Evolutionary conservation across 2,888 invertebrate genomes (phyloP), one percentile per base, ranked within the genome.

Genomic region (Scaptodrosophila latifasciaeformis): DNA sequence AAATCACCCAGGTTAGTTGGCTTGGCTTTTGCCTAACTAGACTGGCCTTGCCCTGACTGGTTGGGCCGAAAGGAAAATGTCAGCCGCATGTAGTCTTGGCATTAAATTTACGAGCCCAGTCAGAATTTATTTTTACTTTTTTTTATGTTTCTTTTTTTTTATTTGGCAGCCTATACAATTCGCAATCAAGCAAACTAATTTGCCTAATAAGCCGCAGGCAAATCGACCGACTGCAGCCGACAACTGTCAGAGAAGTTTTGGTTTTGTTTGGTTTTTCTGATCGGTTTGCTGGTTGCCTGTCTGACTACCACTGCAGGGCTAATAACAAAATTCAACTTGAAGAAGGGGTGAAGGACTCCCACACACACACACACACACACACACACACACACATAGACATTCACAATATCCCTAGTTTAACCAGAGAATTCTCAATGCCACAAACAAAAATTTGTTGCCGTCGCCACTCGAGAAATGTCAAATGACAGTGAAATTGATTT

Each of bases 121-220:
- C n/a, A n/a, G n/a, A n/a, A n/a, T n/a, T n/a, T n/a, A n/a, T n/a
- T n/a, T n/a, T n/a, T n/a, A n/a, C n/a, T n/a, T n/a, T n/a, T n/a
- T n/a, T n/a, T n/a, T n/a, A n/a, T n/a, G n/a, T n/a, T n/a, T n/a
- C n/a, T n/a, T n/a, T n/a, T n/a, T n/a, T n/a, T n/a, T n/a, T n/a
- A n/a, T 7, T 24, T 7, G 4, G 21, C 31, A 31, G 12, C 24
- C 18, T 27, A 37, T 49, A 45, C 49, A 62, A 57, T 54, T 61
- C 27, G 52, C 59, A 72, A 54, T 58, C 47, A 61, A 51, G 42
- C 57, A 59, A 63, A 60, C 75, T 74, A 60, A 70, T 64, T 67
- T 57, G 49, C 19, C 54, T 56, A 60, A 76, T 59, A 59, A 59
- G 53, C 70, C 57, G 40, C 53, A 45, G 40, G 21, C 40, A 19